Conservation (phyloP, 2,797 vertebrate genomes). For the Melanotaenia boesemani region DNA sequence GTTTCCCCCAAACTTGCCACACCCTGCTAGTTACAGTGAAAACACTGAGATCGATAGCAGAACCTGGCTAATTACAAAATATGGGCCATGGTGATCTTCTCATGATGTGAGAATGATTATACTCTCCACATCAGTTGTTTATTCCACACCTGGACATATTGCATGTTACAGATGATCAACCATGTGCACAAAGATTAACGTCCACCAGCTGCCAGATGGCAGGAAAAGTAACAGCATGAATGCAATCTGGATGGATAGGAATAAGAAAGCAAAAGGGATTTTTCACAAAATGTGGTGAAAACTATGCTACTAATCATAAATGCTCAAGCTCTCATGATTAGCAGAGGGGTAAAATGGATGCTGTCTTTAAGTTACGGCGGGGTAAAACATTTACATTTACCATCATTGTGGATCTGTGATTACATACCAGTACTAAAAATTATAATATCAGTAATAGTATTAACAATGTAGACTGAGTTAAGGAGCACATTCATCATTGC, state of each 20-base stretch:
- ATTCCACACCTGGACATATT: constrained; percentile 69
- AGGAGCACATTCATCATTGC: background rate
- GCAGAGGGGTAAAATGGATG: background rate
- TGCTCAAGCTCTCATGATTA: background rate
- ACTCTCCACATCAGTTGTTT: constrained; percentile 49
- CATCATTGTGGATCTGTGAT: background rate
- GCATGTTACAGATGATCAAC: constrained; percentile 72
- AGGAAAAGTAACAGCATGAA: constrained; percentile 55
- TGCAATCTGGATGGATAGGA: constrained; percentile 42
- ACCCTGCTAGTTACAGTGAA: constrained; percentile 40
- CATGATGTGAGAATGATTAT: constrained; percentile 51
- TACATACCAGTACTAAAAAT: background rate
- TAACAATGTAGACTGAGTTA: background rate
- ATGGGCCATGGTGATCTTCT: constrained; percentile 26
- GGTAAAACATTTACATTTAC: background rate
- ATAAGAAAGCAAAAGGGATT: constrained; percentile 1
- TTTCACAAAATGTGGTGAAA: constrained; percentile 14
- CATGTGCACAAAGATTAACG: constrained; percentile 72
- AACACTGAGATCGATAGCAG: constrained; percentile 1
- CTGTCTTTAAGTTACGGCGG: background rate
- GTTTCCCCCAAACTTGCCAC: constrained; percentile 30
- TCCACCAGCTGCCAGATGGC: constrained; percentile 70
- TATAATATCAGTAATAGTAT: background rate
- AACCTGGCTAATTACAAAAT: constrained; percentile 32
- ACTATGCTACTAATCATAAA: background rate